Evolutionary conservation across 1,140 invertebrate species (phyloP).

Genomic region (Cataglyphis hispanica): DNA sequence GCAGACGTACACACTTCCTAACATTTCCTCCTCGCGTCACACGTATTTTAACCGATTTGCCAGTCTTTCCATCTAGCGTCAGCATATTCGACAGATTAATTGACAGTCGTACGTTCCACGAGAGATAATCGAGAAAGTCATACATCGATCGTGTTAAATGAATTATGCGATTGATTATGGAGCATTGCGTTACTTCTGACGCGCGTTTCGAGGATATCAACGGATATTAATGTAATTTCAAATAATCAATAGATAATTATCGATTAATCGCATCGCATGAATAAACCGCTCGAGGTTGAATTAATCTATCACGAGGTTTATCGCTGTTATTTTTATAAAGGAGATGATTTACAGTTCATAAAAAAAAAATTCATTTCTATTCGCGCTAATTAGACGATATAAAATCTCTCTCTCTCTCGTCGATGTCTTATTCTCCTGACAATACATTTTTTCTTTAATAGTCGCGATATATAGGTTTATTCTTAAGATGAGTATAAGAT

Average conservation of each 20-base stretch:
- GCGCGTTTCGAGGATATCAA: background rate
- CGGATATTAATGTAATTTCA: slow-evolving; percentile 18
- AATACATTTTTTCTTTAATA: background rate
- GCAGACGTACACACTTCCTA: background rate
- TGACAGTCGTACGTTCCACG: slow-evolving; percentile 29
- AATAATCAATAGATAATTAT: slow-evolving; percentile 54
- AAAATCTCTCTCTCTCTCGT: background rate
- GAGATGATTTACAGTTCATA: background rate
- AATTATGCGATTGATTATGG: slow-evolving; percentile 46
- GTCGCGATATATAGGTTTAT: background rate
- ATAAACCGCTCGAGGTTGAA: slow-evolving; percentile 14
- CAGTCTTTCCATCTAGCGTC: slow-evolving; percentile 26
- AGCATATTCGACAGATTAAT: slow-evolving; percentile 46
- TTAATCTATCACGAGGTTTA: background rate
- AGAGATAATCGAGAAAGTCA: slow-evolving; percentile 53
- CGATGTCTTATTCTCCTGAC: background rate
- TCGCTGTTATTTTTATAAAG: background rate
- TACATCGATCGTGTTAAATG: slow-evolving; percentile 33
- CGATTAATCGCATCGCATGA: slow-evolving; percentile 36
- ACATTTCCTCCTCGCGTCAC: slow-evolving; percentile 13
- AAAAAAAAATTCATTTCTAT: background rate
- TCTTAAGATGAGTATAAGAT: slow-evolving; percentile 6
- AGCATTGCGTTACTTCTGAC: slow-evolving; percentile 45
- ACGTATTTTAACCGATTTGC: slow-evolving; percentile 44
- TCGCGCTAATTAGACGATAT: background rate